Evolutionary conservation across 1,140 invertebrate genomes (phyloP).

Genomic region (Pseudomyrmex flavicornis): DNA sequence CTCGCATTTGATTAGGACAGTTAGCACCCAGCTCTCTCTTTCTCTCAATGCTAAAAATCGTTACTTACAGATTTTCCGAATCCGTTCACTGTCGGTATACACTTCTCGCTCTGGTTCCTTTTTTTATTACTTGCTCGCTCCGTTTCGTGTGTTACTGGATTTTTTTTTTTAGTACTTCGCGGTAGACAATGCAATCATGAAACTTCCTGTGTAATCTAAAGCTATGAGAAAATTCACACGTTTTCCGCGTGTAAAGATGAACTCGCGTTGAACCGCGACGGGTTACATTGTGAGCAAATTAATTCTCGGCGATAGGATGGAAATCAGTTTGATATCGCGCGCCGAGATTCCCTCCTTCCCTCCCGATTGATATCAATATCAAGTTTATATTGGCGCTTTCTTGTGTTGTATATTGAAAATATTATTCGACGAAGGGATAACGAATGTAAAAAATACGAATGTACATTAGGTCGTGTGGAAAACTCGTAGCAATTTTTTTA

Average conservation of each 20-base stretch:
- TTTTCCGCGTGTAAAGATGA: slow-evolving; percentile 55
- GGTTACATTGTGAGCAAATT: slow-evolving; percentile 5
- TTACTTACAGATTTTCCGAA: slow-evolving; percentile 53
- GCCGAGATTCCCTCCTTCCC: too few relatives aligned
- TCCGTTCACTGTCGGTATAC: slow-evolving; percentile 17
- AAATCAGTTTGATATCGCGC: too few relatives aligned
- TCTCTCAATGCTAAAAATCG: slow-evolving; percentile 49
- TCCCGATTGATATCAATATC: too few relatives aligned
- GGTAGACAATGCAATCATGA: slow-evolving; percentile 68
- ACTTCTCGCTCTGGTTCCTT: background rate
- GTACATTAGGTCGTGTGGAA: too few relatives aligned
- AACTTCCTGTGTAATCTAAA: slow-evolving; percentile 58
- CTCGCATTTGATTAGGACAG: slow-evolving; percentile 66
- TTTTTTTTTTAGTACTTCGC: slow-evolving; percentile 60
- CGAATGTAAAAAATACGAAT: too few relatives aligned
- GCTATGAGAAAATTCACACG: slow-evolving; percentile 70
- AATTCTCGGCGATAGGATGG: background rate
- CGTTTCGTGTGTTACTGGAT: slow-evolving; percentile 13
- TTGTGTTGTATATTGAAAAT: too few relatives aligned
- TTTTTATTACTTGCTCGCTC: background rate
- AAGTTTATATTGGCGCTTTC: too few relatives aligned
- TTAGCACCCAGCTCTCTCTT: slow-evolving; percentile 59
- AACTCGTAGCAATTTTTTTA: too few relatives aligned
- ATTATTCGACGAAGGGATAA: too few relatives aligned
- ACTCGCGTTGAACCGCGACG: background rate